A percentile compares a stretch with the other conserved stretches of the same genome.
Conservation (phyloP, 1,140 invertebrate species). For the Bombus polaris region DNA sequence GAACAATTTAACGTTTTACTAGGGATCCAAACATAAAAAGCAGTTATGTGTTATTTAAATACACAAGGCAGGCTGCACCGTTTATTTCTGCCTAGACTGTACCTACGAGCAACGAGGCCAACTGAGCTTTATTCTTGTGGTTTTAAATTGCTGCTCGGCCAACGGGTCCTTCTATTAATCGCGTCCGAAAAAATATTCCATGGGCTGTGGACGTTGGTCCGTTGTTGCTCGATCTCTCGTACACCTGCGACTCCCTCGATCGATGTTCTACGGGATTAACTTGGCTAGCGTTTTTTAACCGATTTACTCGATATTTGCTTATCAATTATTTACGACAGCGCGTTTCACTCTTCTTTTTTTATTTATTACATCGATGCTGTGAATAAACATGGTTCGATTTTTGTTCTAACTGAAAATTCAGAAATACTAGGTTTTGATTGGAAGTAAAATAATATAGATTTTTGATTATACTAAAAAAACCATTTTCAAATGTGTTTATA, state of each 20-base stretch:
- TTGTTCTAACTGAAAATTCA: background rate
- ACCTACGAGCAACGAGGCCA: background rate
- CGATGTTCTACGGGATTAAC: conserved; percentile 15
- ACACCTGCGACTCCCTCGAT: background rate
- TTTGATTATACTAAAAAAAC: too few relatives aligned
- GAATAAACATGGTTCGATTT: background rate
- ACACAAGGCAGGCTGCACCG: background rate
- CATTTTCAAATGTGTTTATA: too few relatives aligned
- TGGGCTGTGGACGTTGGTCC: background rate
- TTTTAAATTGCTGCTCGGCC: conserved; percentile 17
- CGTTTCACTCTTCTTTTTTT: too few relatives aligned
- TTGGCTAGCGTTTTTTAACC: background rate
- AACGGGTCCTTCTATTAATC: conserved; percentile 10
- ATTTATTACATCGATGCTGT: background rate
- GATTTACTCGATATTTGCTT: conserved; percentile 1
- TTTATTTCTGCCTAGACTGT: background rate
- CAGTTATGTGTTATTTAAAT: conserved; percentile 34
- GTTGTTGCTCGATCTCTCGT: background rate
- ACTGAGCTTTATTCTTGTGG: conserved; percentile 24
- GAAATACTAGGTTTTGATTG: too few relatives aligned
- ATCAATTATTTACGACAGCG: background rate
- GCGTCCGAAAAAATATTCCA: background rate
- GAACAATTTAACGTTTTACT: conserved; percentile 13
- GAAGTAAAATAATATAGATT: too few relatives aligned
- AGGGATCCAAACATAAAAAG: background rate